Evolutionary conservation across 2,888 invertebrate species (phyloP).

Genomic region (Tiphia femorata): DNA sequence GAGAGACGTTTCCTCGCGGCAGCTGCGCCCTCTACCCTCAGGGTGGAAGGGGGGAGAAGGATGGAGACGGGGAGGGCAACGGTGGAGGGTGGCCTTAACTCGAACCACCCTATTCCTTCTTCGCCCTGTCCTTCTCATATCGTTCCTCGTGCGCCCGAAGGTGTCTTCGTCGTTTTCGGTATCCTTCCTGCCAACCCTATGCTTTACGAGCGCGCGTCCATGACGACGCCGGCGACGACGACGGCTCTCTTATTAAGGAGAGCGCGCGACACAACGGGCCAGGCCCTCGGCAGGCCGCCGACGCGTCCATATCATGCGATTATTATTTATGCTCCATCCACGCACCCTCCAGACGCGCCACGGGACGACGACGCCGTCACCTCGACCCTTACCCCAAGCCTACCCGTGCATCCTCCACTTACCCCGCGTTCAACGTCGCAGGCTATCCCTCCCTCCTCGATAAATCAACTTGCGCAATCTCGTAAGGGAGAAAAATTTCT

Average conservation of each 20-base stretch:
- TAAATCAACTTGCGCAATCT: slow-evolving; percentile 51
- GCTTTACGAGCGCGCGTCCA: slow-evolving; percentile 32
- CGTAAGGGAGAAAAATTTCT: slow-evolving; percentile 36
- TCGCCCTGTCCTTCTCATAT: not conserved
- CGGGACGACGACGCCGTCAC: slow-evolving; percentile 17
- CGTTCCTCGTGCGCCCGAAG: no score
- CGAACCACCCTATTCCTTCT: slow-evolving; percentile 8
- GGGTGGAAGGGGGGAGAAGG: not conserved
- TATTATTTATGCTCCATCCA: slow-evolving; percentile 44
- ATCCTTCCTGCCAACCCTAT: slow-evolving; percentile 23
- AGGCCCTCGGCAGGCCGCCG: slow-evolving; percentile 14
- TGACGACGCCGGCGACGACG: no score
- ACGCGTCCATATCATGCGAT: slow-evolving; percentile 38
- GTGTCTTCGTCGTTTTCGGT: slow-evolving; percentile 20
- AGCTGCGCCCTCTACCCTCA: slow-evolving; percentile 2
- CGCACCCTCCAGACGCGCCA: slow-evolving; percentile 26
- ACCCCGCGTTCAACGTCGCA: slow-evolving; percentile 11
- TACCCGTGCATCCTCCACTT: no score
- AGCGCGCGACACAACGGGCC: slow-evolving; percentile 15
- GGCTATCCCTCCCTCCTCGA: slow-evolving; percentile 30
- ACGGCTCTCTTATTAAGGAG: slow-evolving; percentile 38
- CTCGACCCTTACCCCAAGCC: slow-evolving; percentile 5
- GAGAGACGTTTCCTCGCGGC: slow-evolving; percentile 19
- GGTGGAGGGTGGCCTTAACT: no score
- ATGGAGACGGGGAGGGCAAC: slow-evolving; percentile 3